phyloP scores from a whole-genome alignment of 1,140 invertebrate genomes.

The Planococcus citri region DNA sequence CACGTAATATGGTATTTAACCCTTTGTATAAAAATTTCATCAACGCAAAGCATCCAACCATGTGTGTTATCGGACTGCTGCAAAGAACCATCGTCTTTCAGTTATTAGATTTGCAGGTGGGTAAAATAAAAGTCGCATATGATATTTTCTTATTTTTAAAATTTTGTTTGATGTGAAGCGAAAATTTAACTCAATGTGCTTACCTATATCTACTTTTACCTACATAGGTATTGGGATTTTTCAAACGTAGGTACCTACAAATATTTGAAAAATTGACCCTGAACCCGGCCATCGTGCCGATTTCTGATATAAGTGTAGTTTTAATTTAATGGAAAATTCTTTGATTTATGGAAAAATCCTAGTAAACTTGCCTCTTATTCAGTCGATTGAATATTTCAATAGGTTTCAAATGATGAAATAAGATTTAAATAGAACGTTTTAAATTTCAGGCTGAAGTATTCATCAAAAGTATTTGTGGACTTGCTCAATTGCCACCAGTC shows the following conservation, averaged over 20 bases:
- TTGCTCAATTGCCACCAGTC: conserved; percentile 46
- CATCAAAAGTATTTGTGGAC: conserved; percentile 48
- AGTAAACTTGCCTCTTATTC: background rate
- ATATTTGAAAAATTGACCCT: too few species aligned
- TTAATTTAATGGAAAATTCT: too few species aligned
- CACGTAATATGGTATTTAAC: conserved; percentile 62
- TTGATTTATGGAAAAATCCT: too few species aligned
- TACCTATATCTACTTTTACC: background rate
- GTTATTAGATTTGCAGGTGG: conserved; percentile 72
- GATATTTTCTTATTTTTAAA: conserved; percentile 6
- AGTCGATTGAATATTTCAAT: too few species aligned
- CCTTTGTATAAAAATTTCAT: conserved; percentile 79
- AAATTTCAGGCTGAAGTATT: conserved; percentile 48
- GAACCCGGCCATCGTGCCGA: too few species aligned
- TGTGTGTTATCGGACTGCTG: conserved; percentile 68
- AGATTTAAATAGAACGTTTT: too few species aligned
- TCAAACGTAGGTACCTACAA: too few species aligned
- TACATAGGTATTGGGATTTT: background rate
- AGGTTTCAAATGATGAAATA: too few species aligned
- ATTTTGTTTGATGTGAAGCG: too few species aligned
- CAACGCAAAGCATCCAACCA: conserved; percentile 57
- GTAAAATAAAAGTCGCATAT: conserved; percentile 18
- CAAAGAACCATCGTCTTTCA: conserved; percentile 69
- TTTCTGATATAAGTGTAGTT: too few species aligned
- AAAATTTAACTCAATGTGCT: background rate